phyloP scores from a whole-genome alignment of 30 jellyfish, hydroid and myxozoan species.

The Hydractinia echinata region DNA sequence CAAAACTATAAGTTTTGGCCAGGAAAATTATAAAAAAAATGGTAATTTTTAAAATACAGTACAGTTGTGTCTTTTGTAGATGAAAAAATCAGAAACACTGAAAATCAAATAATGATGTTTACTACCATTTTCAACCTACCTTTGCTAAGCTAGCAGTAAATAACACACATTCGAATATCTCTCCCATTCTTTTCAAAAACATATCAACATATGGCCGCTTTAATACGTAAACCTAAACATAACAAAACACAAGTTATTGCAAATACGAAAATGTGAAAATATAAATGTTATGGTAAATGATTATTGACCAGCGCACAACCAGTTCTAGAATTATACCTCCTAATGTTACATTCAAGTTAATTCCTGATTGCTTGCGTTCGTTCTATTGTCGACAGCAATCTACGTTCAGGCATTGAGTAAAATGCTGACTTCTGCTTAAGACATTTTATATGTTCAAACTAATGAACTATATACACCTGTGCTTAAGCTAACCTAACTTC shows the following conservation, averaged over 20 bases:
- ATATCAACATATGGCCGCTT: constrained; percentile 87
- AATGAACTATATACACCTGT: too few species aligned
- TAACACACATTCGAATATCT: constrained; percentile 75
- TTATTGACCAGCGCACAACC: too few species aligned
- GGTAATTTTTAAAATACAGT: too few species aligned
- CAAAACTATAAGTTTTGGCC: not conserved
- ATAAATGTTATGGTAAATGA: not conserved
- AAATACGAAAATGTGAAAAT: not conserved
- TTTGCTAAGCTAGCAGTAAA: constrained; percentile 96
- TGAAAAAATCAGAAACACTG: not conserved
- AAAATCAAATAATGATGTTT: not conserved
- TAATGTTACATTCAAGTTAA: too few species aligned
- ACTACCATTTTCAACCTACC: constrained; percentile 33
- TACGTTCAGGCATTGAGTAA: too few species aligned
- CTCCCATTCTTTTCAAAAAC: constrained; percentile 86
- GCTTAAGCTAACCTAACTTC: too few species aligned
- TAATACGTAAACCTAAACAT: constrained; percentile 73
- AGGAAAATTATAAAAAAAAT: not conserved
- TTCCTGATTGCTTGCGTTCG: too few species aligned
- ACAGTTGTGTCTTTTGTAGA: not conserved
- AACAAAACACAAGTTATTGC: not conserved
- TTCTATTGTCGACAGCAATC: too few species aligned
- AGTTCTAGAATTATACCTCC: too few species aligned
- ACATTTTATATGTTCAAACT: too few species aligned
- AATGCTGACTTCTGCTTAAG: too few species aligned